phyloP scores from a whole-genome alignment of 2,888 invertebrate species.

The Cryptus armator region DNA sequence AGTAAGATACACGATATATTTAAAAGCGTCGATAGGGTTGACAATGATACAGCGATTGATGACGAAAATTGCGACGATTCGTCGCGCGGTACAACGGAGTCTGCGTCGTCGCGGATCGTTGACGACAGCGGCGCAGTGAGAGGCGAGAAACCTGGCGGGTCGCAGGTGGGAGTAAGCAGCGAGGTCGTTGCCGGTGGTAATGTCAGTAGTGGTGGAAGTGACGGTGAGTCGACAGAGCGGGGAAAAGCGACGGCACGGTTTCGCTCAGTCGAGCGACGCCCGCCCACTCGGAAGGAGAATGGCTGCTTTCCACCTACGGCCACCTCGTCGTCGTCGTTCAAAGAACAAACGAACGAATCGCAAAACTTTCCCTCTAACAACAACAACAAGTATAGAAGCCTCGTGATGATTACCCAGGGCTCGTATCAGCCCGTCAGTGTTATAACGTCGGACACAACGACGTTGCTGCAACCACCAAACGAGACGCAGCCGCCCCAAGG shows the following conservation, averaged over 20 bases:
- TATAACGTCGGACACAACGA: conserved; percentile 91
- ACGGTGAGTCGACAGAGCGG: conserved; percentile 76
- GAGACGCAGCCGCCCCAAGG: conserved; percentile 87
- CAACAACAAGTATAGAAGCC: conserved; percentile 91
- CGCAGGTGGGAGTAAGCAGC: conserved; percentile 67
- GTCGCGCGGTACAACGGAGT: conserved; percentile 87
- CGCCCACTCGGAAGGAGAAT: conserved; percentile 82
- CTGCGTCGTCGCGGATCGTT: conserved; percentile 81
- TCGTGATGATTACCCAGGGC: conserved; percentile 95
- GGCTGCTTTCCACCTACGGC: conserved; percentile 72
- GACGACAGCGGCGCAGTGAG: conserved; percentile 67
- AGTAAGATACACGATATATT: conserved; percentile 78
- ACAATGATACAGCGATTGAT: conserved; percentile 59
- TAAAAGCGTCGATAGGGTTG: conserved; percentile 71
- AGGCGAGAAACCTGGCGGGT: conserved; percentile 71
- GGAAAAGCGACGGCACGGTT: conserved; percentile 82
- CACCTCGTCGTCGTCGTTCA: conserved; percentile 19
- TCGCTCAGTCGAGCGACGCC: conserved; percentile 84
- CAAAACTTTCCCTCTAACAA: conserved; percentile 68
- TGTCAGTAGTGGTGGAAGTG: conserved; percentile 72
- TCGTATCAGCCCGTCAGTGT: conserved; percentile 89
- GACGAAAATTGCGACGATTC: neutral
- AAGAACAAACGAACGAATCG: conserved; percentile 52
- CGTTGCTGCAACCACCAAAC: conserved; percentile 87
- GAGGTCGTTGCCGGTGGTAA: conserved; percentile 70